These are phyloP conservation scores for Lanius ludovicianus DNA, from an alignment of 2,113 vertebrate species.

Conservation along the genomic window DNA sequence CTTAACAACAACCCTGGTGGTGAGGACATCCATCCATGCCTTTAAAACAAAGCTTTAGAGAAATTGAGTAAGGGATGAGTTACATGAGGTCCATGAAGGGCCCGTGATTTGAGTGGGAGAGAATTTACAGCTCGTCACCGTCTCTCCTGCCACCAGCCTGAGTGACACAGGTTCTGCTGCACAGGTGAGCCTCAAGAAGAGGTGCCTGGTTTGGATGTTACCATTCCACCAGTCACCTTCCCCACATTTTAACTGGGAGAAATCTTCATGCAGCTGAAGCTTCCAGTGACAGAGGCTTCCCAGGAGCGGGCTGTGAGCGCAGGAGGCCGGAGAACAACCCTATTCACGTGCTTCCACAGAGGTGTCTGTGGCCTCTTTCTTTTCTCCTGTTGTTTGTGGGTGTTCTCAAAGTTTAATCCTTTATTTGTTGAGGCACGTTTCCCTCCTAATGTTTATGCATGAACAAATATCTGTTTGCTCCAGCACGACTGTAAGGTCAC, in stretches of 20 bases:
- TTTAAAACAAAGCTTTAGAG: neutral
- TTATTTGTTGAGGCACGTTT: neutral
- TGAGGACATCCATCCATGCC: neutral
- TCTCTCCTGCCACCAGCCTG: neutral
- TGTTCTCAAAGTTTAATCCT: neutral
- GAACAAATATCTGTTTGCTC: conserved; percentile 21
- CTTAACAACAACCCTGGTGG: neutral
- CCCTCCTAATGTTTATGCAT: neutral
- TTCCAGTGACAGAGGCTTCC: neutral
- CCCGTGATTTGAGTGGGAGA: neutral
- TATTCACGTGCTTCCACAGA: neutral
- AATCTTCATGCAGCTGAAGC: neutral
- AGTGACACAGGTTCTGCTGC: neutral
- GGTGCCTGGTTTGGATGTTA: neutral
- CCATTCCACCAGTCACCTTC: neutral
- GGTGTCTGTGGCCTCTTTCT: neutral
- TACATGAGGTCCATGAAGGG: neutral
- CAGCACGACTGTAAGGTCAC: neutral
- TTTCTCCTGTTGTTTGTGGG: neutral
- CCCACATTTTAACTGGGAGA: neutral
- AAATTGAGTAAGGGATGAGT: neutral
- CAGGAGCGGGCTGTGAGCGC: neutral
- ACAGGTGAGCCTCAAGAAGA: neutral
- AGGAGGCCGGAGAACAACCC: neutral
- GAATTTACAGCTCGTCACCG: fast-evolving